Conservation (phyloP, 1,140 invertebrate genomes). For the Asbolus verrucosus region DNA sequence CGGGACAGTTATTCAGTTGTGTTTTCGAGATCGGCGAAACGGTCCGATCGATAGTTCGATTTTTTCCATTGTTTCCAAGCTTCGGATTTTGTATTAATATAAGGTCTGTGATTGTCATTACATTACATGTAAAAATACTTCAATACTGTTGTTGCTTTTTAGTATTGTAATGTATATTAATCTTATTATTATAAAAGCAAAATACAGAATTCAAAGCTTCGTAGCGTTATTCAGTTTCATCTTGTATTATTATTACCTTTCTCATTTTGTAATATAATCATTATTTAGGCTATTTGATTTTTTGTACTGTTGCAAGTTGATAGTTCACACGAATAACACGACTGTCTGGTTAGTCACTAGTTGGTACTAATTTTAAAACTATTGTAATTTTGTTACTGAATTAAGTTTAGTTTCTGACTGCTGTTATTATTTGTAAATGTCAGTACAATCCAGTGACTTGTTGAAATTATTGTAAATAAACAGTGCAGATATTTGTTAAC, state of each 20-base stretch:
- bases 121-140: conserved; percentile 58
- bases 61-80: conserved; percentile 43
- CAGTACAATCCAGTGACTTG: conserved; percentile 36
- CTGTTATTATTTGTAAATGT: conserved; percentile 20
- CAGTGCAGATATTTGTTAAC: conserved; percentile 36
- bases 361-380: conserved; percentile 19
- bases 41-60: conserved; percentile 1
- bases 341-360: conserved; percentile 19
- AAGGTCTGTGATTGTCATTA: conserved; percentile 60
- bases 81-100: conserved; percentile 59
- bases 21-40: no score
- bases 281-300: conserved; percentile 38
- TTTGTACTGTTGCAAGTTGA: conserved; percentile 41
- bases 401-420: not conserved
- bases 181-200: conserved; percentile 44
- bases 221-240: conserved; percentile 22
- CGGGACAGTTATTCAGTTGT: no score
- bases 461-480: conserved; percentile 31
- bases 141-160: conserved; percentile 60
- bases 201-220: conserved; percentile 55
- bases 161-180: conserved; percentile 55
- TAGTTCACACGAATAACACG: conserved; percentile 8
- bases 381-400: conserved; percentile 21
- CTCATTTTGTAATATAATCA: conserved; percentile 41
- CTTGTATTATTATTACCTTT: conserved; percentile 17